A percentile compares a stretch with the other conserved stretches of the same genome.
Conservation (phyloP, 2,888 invertebrate genomes). For the Drosophila limbata region DNA sequence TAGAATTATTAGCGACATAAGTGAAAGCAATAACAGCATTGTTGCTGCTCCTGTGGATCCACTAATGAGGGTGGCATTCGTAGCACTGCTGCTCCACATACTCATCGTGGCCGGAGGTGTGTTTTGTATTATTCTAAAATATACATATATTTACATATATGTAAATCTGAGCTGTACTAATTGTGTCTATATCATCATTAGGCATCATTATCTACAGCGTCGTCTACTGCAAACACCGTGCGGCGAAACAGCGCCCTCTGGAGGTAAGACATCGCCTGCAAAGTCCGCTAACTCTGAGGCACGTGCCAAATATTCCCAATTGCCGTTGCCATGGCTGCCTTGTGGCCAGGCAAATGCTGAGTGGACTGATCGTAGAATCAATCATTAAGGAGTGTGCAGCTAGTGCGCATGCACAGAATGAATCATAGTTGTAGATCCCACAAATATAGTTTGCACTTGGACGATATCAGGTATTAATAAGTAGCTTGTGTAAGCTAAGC, state of each 20-base stretch:
- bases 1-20: constrained; percentile 10
- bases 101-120: constrained; percentile 58
- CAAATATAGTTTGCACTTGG: not conserved
- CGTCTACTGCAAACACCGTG: constrained; percentile 35
- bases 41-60: constrained; percentile 18
- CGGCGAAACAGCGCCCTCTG: not conserved
- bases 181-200: constrained; percentile 12
- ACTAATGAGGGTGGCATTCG: constrained; percentile 27
- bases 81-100: constrained; percentile 54
- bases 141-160: not conserved
- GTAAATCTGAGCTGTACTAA: not conserved
- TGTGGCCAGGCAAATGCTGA: constrained; percentile 58
- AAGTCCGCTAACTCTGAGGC: constrained; percentile 40
- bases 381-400: constrained; percentile 23
- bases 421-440: not conserved
- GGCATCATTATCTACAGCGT: constrained; percentile 57
- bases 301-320: constrained; percentile 45
- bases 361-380: constrained; percentile 48
- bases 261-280: constrained; percentile 38
- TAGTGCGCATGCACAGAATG: not conserved
- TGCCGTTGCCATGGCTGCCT: constrained; percentile 58
- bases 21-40: not conserved
- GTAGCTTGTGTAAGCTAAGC: not conserved
- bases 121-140: not conserved
- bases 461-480: not conserved